Evolutionary conservation across 2,888 invertebrate species (phyloP).

Genomic region (Lagria hirta): DNA sequence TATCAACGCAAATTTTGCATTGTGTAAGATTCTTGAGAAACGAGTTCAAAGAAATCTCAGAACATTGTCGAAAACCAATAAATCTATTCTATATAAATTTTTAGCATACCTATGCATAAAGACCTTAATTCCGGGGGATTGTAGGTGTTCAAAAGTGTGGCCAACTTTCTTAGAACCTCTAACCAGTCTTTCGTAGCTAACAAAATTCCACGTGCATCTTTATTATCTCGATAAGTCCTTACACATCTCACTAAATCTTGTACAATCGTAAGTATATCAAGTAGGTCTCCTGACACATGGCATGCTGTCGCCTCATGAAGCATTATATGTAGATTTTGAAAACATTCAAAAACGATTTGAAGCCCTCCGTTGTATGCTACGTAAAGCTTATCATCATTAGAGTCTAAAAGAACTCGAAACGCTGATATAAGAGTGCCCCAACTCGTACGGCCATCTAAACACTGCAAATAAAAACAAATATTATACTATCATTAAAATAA

Average conservation of each 20-base stretch:
- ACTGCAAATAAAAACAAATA: conserved; percentile 48
- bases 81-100: too few relatives aligned
- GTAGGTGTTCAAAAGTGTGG: conserved; percentile 85
- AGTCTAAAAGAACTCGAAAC: conserved; percentile 84
- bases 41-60: too few relatives aligned
- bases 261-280: conserved; percentile 79
- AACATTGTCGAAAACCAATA: too few relatives aligned
- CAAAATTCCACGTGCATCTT: conserved; percentile 67
- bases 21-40: too few relatives aligned
- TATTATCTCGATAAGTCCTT: conserved; percentile 66
- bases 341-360: conserved; percentile 78
- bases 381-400: conserved; percentile 83
- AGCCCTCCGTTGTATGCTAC: conserved; percentile 90
- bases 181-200: conserved; percentile 82
- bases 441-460: conserved; percentile 85
- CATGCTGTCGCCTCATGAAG: conserved; percentile 92
- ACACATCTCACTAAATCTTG: conserved; percentile 72
- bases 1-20: too few relatives aligned
- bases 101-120: conserved; percentile 69
- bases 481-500: too few relatives aligned
- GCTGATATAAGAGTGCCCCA: conserved; percentile 94
- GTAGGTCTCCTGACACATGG: conserved; percentile 79
- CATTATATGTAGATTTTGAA: conserved; percentile 90
- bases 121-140: conserved; percentile 83
- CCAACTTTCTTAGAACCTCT: conserved; percentile 82